Evolutionary conservation across 2,113 vertebrate genomes (phyloP).

Genomic region (Cyanoramphus novaezelandiae): DNA sequence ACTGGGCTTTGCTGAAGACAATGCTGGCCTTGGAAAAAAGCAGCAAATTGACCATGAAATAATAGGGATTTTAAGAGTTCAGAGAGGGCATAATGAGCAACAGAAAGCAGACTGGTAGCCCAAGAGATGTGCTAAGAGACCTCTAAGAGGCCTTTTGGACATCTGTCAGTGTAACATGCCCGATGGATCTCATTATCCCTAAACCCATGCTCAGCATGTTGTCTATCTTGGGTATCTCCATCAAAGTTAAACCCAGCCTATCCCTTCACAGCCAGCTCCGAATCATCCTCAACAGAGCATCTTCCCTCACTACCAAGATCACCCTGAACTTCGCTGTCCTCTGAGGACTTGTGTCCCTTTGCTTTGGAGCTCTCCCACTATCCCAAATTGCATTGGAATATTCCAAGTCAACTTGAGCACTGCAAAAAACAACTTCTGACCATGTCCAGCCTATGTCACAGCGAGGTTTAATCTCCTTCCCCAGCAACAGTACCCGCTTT

Average conservation of each 20-base stretch:
- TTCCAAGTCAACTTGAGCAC: neutral
- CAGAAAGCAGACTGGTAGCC: constrained; percentile 24
- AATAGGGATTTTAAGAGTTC: constrained; percentile 56
- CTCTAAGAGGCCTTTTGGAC: neutral
- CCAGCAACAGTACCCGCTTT: constrained; percentile 42
- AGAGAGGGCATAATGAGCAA: constrained; percentile 15
- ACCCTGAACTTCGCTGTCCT: neutral
- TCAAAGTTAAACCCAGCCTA: neutral
- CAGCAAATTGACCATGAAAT: constrained; percentile 38
- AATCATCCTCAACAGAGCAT: neutral
- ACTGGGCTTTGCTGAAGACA: neutral
- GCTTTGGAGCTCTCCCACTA: neutral
- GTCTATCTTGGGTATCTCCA: neutral
- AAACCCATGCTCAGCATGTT: neutral
- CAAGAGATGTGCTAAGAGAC: constrained; percentile 8
- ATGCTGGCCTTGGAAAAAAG: neutral
- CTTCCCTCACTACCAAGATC: neutral
- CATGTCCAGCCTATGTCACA: neutral
- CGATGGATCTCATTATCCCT: constrained; percentile 41
- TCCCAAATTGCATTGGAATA: neutral
- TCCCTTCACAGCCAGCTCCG: constrained; percentile 5
- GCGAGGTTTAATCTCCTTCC: neutral
- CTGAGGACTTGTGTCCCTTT: rapidly evolving
- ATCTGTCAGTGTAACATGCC: neutral
- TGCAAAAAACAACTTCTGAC: neutral